Evolutionary conservation across 2,113 vertebrate species (phyloP).

Genomic region (Peucedramus taeniatus): DNA sequence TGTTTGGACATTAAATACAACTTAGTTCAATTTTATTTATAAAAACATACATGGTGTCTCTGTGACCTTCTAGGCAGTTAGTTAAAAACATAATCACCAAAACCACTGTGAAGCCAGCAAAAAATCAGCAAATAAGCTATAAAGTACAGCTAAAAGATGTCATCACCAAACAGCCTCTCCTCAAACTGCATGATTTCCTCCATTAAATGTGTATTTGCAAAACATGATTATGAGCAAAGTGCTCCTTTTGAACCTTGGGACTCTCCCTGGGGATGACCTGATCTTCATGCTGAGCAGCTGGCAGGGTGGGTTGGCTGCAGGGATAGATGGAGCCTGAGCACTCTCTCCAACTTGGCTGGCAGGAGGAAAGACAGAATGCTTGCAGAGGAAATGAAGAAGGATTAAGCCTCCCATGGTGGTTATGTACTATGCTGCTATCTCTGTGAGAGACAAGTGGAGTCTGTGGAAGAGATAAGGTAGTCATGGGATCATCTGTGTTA

Average conservation of each 20-base stretch:
- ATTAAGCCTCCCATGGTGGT: not conserved
- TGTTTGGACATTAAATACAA: constrained; percentile 25
- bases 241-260: not conserved
- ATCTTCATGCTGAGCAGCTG: not conserved
- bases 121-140: not conserved
- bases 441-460: not conserved
- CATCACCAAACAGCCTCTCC: not conserved
- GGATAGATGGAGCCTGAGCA: not conserved
- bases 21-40: not conserved
- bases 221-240: not conserved
- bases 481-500: not conserved
- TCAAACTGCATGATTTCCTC: not conserved
- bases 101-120: not conserved
- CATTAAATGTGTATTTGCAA: constrained; percentile 14
- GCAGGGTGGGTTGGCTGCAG: not conserved
- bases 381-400: not conserved
- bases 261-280: not conserved
- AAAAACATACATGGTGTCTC: not conserved
- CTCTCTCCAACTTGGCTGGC: not conserved
- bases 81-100: not conserved
- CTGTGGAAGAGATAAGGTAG: not conserved
- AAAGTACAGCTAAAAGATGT: not conserved
- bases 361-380: not conserved
- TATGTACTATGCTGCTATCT: not conserved
- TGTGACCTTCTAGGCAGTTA: not conserved